A percentile compares a stretch with the other conserved stretches of the same genome.
Conservation (phyloP, 2,797 vertebrate species). For the Poecilia velifera region DNA sequence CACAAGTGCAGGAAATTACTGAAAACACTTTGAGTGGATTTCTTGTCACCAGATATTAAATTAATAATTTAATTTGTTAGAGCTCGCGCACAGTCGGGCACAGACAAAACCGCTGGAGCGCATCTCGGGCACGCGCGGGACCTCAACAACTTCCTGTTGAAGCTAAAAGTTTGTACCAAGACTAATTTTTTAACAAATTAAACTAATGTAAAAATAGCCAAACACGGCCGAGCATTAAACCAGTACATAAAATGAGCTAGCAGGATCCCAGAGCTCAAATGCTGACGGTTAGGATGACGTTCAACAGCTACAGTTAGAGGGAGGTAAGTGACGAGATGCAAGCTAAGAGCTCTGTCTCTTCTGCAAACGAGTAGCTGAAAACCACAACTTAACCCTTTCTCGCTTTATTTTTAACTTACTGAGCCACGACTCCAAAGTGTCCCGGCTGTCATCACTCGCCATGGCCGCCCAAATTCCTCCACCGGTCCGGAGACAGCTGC, state of each 20-base stretch:
- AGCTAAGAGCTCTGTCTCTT: neutral
- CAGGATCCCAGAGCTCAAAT: accelerated
- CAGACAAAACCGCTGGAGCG: conserved; percentile 9
- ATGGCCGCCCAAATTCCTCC: conserved; percentile 45
- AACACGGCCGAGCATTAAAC: neutral
- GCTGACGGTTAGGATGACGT: neutral
- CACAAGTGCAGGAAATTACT: neutral
- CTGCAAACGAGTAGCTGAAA: neutral
- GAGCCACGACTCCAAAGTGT: conserved; percentile 71
- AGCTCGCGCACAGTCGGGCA: neutral
- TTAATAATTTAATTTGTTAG: neutral
- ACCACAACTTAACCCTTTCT: neutral
- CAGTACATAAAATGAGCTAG: accelerated
- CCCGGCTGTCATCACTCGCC: conserved; percentile 62
- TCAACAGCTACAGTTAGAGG: neutral
- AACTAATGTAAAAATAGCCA: neutral
- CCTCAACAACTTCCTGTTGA: conserved; percentile 62
- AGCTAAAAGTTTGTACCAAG: conserved; percentile 5
- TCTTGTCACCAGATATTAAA: neutral
- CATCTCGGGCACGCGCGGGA: conserved; percentile 21
- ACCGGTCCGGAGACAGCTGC: neutral
- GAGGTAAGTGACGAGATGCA: neutral
- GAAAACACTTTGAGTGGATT: too few species aligned
- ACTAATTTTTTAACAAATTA: neutral
- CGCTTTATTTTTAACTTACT: conserved; percentile 67